Conservation (phyloP, 1,140 invertebrate genomes). For the Plodia interpunctella region DNA sequence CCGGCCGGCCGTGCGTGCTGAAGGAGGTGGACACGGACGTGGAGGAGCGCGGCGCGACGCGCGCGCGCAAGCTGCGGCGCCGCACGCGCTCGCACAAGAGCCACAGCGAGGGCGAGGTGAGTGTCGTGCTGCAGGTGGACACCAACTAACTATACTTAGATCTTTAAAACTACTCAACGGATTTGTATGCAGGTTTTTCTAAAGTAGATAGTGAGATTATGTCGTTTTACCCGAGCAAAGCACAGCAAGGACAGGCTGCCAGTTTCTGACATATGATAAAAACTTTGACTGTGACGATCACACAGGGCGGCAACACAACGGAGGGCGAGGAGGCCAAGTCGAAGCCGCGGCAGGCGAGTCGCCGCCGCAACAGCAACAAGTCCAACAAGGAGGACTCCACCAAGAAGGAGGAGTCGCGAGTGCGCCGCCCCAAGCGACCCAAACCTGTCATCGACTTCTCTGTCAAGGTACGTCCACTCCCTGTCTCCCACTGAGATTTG, state of each 20-base stretch:
- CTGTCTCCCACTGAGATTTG: neutral
- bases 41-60: constrained; percentile 71
- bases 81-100: constrained; percentile 67
- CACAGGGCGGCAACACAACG: constrained; percentile 48
- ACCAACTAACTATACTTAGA: no score
- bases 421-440: constrained; percentile 43
- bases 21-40: constrained; percentile 83
- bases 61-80: constrained; percentile 50
- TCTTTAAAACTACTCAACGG: no score
- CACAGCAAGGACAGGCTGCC: no score
- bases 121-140: neutral
- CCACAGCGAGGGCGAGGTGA: constrained; percentile 68
- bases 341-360: constrained; percentile 39
- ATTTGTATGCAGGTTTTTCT: no score
- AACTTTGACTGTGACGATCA: no score
- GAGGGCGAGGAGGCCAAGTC: constrained; percentile 56
- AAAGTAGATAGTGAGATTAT: no score
- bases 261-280: no score
- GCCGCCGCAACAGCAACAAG: constrained; percentile 58
- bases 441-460: constrained; percentile 64
- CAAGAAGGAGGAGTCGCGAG: constrained; percentile 28
- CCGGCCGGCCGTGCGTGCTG: constrained; percentile 78
- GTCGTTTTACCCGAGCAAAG: no score
- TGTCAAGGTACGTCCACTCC: constrained; percentile 64
- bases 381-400: constrained; percentile 41